These are phyloP conservation scores for Frankliniella fusca DNA, from an alignment of 2,888 invertebrate genomes.

Conservation along the genomic window DNA sequence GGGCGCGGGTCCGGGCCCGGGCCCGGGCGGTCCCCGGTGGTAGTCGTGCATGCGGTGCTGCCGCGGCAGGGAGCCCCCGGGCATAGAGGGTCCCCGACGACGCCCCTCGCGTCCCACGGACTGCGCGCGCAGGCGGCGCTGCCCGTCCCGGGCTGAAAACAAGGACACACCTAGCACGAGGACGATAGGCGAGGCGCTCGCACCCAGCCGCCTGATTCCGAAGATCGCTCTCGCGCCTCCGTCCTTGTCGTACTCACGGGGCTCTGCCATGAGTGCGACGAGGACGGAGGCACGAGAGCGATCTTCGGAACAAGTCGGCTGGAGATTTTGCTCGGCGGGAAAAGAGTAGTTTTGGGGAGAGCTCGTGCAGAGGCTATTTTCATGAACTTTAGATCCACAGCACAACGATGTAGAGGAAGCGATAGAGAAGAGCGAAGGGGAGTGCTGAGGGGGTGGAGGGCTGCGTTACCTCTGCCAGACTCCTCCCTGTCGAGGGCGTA, in stretches of 20 bases:
- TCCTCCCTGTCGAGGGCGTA: slow-evolving; percentile 58
- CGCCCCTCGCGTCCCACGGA: slow-evolving; percentile 10
- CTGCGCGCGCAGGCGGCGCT: neutral
- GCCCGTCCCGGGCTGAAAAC: neutral
- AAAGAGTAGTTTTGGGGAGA: too few species aligned
- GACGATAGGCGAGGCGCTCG: too few species aligned
- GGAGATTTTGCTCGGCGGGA: too few species aligned
- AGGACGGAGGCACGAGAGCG: too few species aligned
- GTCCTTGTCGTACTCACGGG: too few species aligned
- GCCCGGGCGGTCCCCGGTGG: neutral
- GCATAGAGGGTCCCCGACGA: slow-evolving; percentile 5
- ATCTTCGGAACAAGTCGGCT: too few species aligned
- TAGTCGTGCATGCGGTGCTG: neutral
- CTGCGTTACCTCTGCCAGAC: slow-evolving; percentile 37
- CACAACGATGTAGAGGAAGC: too few species aligned
- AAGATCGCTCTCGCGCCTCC: too few species aligned
- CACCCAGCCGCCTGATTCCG: too few species aligned
- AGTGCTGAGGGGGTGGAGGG: neutral
- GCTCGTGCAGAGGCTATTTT: too few species aligned
- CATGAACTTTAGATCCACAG: too few species aligned
- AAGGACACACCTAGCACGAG: neutral
- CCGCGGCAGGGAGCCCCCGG: neutral
- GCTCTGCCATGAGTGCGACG: too few species aligned
- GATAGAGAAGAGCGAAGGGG: neutral
- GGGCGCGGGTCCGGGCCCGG: neutral